phyloP scores from a whole-genome alignment of 2,888 invertebrate species.

The Scrobipalpa costella region DNA sequence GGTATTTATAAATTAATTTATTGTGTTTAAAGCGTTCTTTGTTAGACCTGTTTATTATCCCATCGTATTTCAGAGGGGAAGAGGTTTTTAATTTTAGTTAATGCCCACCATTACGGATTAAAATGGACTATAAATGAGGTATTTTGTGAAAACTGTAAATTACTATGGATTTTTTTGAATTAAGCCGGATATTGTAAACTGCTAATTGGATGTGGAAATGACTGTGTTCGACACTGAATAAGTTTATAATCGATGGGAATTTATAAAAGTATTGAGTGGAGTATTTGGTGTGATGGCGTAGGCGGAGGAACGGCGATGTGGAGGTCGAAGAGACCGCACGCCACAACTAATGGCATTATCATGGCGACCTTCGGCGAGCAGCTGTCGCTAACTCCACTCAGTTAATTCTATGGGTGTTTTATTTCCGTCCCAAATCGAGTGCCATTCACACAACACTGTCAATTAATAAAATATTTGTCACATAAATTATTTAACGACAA shows the following conservation, averaged over 20 bases:
- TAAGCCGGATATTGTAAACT: conserved; percentile 19
- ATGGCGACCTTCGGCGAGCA: conserved; percentile 33
- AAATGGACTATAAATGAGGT: conserved; percentile 40
- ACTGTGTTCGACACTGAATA: background rate
- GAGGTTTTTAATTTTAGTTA: conserved; percentile 35
- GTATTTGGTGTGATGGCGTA: background rate
- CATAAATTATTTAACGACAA: conserved; percentile 65
- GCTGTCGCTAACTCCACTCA: conserved; percentile 39
- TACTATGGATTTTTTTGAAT: conserved; percentile 31
- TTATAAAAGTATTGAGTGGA: background rate
- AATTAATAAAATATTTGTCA: conserved; percentile 77
- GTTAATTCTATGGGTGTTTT: conserved; percentile 64
- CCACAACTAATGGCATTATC: background rate
- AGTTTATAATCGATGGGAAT: background rate
- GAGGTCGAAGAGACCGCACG: background rate
- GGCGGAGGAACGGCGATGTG: background rate
- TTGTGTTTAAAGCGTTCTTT: conserved; percentile 36
- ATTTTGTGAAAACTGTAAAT: conserved; percentile 38
- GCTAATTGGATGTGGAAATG: conserved; percentile 3
- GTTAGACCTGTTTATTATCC: conserved; percentile 39
- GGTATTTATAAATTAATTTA: conserved; percentile 32
- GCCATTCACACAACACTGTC: conserved; percentile 50
- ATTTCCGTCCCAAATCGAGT: conserved; percentile 58
- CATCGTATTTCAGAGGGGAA: conserved; percentile 28
- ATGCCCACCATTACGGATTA: conserved; percentile 37